Evolutionary conservation across 2,113 vertebrate genomes (phyloP), one percentile per base, ranked within the genome.

Genomic region (Prinia subflava): DNA sequence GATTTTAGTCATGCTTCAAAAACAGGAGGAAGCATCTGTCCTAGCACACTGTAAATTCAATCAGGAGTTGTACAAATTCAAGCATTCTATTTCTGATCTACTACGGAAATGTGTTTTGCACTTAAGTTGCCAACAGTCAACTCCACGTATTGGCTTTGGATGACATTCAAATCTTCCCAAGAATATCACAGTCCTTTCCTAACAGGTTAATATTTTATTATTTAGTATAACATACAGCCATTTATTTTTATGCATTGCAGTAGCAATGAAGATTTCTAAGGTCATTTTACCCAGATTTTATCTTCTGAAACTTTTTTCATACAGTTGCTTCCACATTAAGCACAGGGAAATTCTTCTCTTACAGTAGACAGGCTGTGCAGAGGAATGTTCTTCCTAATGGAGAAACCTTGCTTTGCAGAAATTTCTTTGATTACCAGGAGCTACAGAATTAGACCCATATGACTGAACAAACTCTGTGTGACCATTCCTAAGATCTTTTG

Each of bases 1-100:
- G 24, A 77, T 81, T 90, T 91, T 44, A 83, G 33, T 77, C 4
- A 0, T 68, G 14, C 30, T 80, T 64, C 44, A 78, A 52, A 93
- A 95, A 81, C 11, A 92, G 18, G 68, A 96, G 83, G 85, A 96
- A 93, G 41, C 85, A 92, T 92, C 95, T 96, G 87, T 70, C 64
- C 27, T 41, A 83, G 24, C 0, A 0, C 60, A 59, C 75, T 77
- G 44, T 78, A 90, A 91, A 90, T 88, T 90, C 46, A 88, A 30
- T 35, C 70, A 83, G 82, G 50, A 94, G 88, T 95, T 49, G 35
- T 25, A 63, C 31, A 80, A 69, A 87, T 92, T 75, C 82, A 91
- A 74, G 22, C 35, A n/a, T 83, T 78, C 64, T 88, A 83, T 95
- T 97, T 96, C 79, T 75, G 44, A 68, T 52, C 71, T 74, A 12